Evolutionary conservation across 2,888 invertebrate genomes (phyloP).

Genomic region (Saturnia pavonia): DNA sequence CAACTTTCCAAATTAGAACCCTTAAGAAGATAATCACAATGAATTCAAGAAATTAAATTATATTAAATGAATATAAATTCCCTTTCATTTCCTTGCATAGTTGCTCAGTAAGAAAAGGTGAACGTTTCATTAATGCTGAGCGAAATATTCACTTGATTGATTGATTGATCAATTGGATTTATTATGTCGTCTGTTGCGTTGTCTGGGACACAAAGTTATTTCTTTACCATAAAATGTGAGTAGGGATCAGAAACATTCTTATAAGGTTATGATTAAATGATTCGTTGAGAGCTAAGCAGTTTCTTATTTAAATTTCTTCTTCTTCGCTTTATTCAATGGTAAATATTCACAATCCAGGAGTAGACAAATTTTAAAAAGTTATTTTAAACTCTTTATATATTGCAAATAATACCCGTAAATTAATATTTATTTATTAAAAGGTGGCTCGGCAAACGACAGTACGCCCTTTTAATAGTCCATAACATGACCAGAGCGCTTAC

Average conservation of each 20-base stretch:
- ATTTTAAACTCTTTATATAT: too few relatives aligned
- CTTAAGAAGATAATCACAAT: neutral
- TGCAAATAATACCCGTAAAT: too few relatives aligned
- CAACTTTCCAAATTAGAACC: too few relatives aligned
- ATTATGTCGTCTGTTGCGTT: slow-evolving; percentile 16
- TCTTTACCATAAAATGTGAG: neutral
- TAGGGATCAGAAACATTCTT: neutral
- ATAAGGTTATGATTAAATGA: neutral
- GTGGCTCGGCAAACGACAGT: too few relatives aligned
- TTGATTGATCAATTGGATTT: slow-evolving; percentile 20
- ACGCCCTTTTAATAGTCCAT: too few relatives aligned
- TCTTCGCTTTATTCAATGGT: too few relatives aligned
- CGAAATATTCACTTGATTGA: neutral
- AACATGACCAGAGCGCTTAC: too few relatives aligned
- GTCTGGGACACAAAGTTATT: neutral
- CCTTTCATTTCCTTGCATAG: neutral
- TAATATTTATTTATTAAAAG: too few relatives aligned
- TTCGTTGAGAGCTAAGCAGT: neutral
- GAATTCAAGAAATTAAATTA: neutral
- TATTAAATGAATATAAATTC: neutral
- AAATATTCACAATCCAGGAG: too few relatives aligned
- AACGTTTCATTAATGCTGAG: neutral
- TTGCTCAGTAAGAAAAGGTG: neutral
- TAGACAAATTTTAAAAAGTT: too few relatives aligned
- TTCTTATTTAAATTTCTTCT: neutral